These are phyloP conservation scores for Pteronura brasiliensis DNA, from an alignment of 2,113 vertebrate species.

Conservation along the genomic window DNA sequence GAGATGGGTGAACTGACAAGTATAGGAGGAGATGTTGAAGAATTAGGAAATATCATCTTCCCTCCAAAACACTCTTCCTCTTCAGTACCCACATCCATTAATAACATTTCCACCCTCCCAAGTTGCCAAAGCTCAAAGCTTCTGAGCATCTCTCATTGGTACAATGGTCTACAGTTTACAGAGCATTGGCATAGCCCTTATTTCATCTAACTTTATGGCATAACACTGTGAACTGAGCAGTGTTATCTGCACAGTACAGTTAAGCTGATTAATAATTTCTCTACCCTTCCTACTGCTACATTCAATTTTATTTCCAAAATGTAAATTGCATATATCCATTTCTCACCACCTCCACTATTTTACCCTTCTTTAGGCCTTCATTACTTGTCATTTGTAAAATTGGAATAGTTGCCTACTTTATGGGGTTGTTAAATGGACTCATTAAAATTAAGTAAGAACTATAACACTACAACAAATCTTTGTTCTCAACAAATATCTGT, in stretches of 20 bases:
- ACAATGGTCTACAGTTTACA: not conserved
- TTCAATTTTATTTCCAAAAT: conserved; percentile 1
- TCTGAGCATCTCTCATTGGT: not conserved
- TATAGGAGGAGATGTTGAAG: not conserved
- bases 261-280: not conserved
- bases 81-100: not conserved
- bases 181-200: not conserved
- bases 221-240: not conserved
- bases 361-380: not conserved
- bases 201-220: conserved; percentile 3
- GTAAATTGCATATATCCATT: not conserved
- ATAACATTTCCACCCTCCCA: not conserved
- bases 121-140: not conserved
- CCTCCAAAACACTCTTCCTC: not conserved
- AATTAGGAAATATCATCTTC: not conserved
- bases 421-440: not conserved
- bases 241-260: not conserved
- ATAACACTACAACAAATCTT: not conserved
- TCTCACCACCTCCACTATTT: not conserved
- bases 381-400: not conserved
- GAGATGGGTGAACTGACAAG: not conserved
- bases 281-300: not conserved
- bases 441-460: conserved; percentile 23
- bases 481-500: not conserved
- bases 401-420: not conserved